Evolutionary conservation across 53 echinoderm and acorn worm genomes (phyloP).

Genomic region (Pentamera pediparva): DNA sequence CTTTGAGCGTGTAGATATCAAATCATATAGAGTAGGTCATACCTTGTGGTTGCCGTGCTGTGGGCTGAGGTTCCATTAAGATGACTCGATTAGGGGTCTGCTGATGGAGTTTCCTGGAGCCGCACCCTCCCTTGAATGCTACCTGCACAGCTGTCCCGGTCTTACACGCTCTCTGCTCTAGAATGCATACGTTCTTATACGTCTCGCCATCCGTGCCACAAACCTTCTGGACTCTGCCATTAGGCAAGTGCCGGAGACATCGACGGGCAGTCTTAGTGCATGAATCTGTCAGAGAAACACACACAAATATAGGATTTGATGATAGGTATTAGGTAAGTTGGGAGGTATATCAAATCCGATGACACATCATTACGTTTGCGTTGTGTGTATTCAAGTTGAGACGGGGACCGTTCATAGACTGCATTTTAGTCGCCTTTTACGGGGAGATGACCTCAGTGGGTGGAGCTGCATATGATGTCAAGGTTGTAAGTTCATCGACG

Average conservation of each 20-base stretch:
- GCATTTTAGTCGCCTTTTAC: no score
- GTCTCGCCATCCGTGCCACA: constrained; percentile 21
- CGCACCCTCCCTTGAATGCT: neutral
- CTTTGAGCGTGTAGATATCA: no score
- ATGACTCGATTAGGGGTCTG: neutral
- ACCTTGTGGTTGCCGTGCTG: neutral
- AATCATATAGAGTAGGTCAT: no score
- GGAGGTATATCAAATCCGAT: no score
- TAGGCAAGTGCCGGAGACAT: neutral
- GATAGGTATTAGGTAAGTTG: no score
- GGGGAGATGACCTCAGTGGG: no score
- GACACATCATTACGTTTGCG: no score
- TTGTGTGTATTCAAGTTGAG: no score
- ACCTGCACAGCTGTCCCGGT: neutral
- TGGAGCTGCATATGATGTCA: no score
- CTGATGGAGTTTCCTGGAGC: neutral
- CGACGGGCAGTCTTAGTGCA: constrained; percentile 2
- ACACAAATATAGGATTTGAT: no score
- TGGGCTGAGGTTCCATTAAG: neutral
- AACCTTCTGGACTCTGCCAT: neutral
- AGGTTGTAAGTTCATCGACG: no score
- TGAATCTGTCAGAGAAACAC: neutral
- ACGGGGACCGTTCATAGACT: no score
- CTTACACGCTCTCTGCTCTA: neutral
- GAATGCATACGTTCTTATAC: neutral